Evolutionary conservation across 2,797 vertebrate genomes (phyloP), one percentile per base, ranked within the genome.

Genomic region (Euthynnus affinis): DNA sequence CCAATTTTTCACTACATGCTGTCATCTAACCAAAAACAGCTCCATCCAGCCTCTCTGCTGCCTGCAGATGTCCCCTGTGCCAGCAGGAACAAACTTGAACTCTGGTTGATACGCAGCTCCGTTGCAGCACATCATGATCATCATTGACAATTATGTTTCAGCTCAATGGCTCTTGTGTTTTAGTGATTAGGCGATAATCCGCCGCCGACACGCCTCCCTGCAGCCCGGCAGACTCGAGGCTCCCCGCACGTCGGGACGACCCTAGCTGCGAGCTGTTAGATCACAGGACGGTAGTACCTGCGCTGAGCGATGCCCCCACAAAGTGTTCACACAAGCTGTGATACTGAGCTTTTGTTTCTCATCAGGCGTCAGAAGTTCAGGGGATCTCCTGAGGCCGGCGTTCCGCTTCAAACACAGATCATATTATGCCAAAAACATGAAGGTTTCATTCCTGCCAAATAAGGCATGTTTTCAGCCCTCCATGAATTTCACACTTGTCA

Each of bases 1-100:
- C 80, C 69, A 22, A 90, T 64, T 87, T 92, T 90, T 92, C 90
- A 89, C 90, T 89, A 89, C 91, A 91, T 67, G 85, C 52, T 17
- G 76, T 76, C 89, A 93, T 61, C 80, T 74, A 62, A 83, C 81
- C 73, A 55, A 77, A 29, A 74, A 40, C 77, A 73, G 64, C 79
- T 67, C 65, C 63, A 76, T 78, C 65, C 76, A 53, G 72, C 60
- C 10, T 53, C 65, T 74, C 78, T 29, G 12, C 59, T 20, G 42
- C 71, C 48, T 5, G 57, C 48, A 29, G 42, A 73, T 27, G 2
- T 51, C 74, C 6, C 0, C 17, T 7, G 2, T 17, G 23, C 42
- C 57, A 44, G 20, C 29, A 2, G 34, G 72, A 72, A 32, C 77
- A 64, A 57, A 76, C 68, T 10, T 73, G 72, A 83, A 55, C 83